Evolutionary conservation across 2,797 vertebrate genomes (phyloP).

Genomic region (Anableps anableps): DNA sequence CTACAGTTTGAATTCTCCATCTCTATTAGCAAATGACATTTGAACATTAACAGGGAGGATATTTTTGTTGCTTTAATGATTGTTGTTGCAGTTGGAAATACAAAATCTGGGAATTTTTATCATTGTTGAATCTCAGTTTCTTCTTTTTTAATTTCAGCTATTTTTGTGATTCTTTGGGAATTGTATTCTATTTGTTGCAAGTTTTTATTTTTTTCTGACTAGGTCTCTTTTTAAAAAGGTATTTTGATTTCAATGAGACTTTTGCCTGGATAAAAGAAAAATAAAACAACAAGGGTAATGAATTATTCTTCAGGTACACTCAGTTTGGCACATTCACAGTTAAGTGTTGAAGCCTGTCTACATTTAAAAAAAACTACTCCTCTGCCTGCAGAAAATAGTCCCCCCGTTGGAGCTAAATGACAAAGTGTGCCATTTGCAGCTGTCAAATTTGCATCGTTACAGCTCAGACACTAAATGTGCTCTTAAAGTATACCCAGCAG

Average conservation of each 20-base stretch:
- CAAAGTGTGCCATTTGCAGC: constrained; percentile 58
- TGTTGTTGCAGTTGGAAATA: not conserved
- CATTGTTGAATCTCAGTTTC: not conserved
- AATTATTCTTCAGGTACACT: not conserved
- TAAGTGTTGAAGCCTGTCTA: constrained; percentile 22
- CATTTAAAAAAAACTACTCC: constrained; percentile 5
- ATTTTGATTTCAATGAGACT: not conserved
- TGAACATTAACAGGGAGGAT: not conserved
- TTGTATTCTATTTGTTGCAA: not conserved
- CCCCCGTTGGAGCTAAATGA: constrained; percentile 20
- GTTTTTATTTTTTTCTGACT: not conserved
- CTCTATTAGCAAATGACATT: not conserved
- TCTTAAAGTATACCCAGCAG: constrained; percentile 1
- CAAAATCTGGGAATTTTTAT: not conserved
- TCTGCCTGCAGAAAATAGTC: constrained; percentile 19
- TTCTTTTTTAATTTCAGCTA: not conserved
- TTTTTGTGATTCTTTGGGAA: not conserved
- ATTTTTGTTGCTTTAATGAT: not conserved
- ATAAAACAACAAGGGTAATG: not conserved
- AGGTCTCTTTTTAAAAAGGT: not conserved
- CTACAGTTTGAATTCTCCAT: not conserved
- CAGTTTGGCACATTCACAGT: constrained; percentile 17
- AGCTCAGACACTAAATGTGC: constrained; percentile 1
- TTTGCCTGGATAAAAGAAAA: not conserved
- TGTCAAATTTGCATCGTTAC: constrained; percentile 60